Evolutionary conservation across 2,113 vertebrate genomes (phyloP), one percentile per base, ranked within the genome.

Genomic region (Dromas ardeola): DNA sequence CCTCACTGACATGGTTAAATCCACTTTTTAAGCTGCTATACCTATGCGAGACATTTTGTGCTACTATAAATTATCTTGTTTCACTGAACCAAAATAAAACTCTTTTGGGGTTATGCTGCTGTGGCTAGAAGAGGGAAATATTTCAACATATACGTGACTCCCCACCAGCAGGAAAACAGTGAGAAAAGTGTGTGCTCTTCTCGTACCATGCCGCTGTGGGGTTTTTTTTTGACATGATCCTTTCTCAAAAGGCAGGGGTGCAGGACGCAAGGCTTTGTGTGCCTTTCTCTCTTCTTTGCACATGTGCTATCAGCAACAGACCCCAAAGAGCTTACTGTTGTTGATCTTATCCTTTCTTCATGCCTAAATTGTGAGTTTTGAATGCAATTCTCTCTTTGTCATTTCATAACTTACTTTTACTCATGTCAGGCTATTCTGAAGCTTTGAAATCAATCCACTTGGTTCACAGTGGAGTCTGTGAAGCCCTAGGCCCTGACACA

Each of bases 201-300:
- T 90, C 0, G 0, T 62, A 62, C 8, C 1, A 0, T n/a, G 42
- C 3, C 4, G 6, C 13, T 92, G 29, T 62, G 59, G 36, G 23
- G 2, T 49, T 50, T 52, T 50, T 52, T 56, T 62, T 55, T 15
- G 1, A 10, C 5, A 0, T 82, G n/a, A 43, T 42, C 2, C 49
- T 66, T 93, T 88, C 38, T 90, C 42, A 73, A 58, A 42, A 0
- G 6, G 4, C 47, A 52, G 29, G 9, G 5, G 13, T 49, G 8
- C 4, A 19, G 59, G 12, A 81, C 7, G 19, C 63, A 38, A 42
- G 62, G 32, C 4, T 70, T 32, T 81, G 5, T 38, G 23, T 53
- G 13, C 29, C 14, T 18, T 92, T 58, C 72, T 92, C n/a, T 74
- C 45, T 42, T 70, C 50, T 73, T 92, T 47, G 47, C 61, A 34